These are phyloP conservation scores for Drosophila algonquin DNA, from an alignment of 2,888 invertebrate genomes.

Conservation along the genomic window DNA sequence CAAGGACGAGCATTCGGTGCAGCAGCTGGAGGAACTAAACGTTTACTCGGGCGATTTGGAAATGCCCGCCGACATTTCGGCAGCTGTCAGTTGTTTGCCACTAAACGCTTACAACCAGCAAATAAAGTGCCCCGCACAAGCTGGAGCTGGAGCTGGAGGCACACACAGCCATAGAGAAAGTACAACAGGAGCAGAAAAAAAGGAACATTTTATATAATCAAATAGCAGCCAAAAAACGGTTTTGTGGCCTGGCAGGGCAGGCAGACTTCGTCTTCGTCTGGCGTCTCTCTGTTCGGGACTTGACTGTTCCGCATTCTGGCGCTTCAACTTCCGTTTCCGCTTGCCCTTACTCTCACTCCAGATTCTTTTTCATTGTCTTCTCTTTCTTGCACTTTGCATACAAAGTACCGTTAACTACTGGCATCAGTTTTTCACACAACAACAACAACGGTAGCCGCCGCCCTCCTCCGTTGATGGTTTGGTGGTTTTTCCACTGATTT, in stretches of 20 bases:
- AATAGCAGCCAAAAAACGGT: constrained; percentile 45
- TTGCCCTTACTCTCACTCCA: neutral
- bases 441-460: constrained; percentile 20
- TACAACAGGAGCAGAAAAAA: constrained; percentile 9
- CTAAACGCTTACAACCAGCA: constrained; percentile 62
- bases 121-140: constrained; percentile 61
- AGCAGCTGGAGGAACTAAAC: constrained; percentile 27
- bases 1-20: neutral
- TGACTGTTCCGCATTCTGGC: constrained; percentile 2
- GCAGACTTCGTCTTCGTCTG: constrained; percentile 14
- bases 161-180: constrained; percentile 8
- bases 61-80: constrained; percentile 65
- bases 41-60: constrained; percentile 48
- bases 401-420: constrained; percentile 80
- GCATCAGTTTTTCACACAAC: constrained; percentile 73
- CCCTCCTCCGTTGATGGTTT: constrained; percentile 15
- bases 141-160: constrained; percentile 32
- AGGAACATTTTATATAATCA: constrained; percentile 66
- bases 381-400: constrained; percentile 81
- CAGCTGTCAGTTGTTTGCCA: constrained; percentile 62
- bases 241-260: constrained; percentile 25
- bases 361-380: constrained; percentile 43
- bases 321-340: neutral
- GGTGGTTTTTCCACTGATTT: constrained; percentile 39
- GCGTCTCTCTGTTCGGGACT: constrained; percentile 3